Evolutionary conservation across 2,888 invertebrate genomes (phyloP), one percentile per base, ranked within the genome.

Genomic region (Coenonympha glycerion): DNA sequence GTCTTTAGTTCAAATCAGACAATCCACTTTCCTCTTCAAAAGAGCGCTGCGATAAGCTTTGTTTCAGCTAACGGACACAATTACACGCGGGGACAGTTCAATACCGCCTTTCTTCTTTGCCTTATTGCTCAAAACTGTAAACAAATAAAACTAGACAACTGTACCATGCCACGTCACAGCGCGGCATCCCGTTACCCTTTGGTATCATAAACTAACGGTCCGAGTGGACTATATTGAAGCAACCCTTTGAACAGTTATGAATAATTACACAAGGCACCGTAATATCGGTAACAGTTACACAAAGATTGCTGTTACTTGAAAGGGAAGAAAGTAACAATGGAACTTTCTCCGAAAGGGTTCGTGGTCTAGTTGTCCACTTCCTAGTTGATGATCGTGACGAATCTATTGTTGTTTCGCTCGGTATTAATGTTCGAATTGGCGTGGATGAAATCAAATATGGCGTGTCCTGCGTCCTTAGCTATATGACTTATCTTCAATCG

Each of bases 251-350:
- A 68, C 57, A 59, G 63, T 69, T 69, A 69, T 76, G 76, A 78
- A 78, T 81, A 83, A 85, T 84, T 82, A 86, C 81, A 84, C 83
- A 78, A 82, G 75, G 66, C 67, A 79, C 85, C 79, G 85, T 85
- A 82, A 76, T 73, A 69, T 71, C 57, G 64, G 61, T 64, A 63
- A 69, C 75, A 63, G 77, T 53, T 56, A 76, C 65, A 85, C 86
- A 84, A 85, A 82, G 72, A 68, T 62, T 70, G 76, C 62, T 69
- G 82, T 79, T 84, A 77, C 37, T 57, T 57, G 74, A 62, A 61
- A 60, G 68, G 68, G 63, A 74, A 73, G 82, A 83, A 82, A 81
- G 82, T 74, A 66, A 58, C 76, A 77, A 83, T 39, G 79, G 73
- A 61, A 82, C 85, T 84, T 84, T 83, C 85, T 71, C 81, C 61